These are phyloP conservation scores for Deladenus siricidicola DNA, from an alignment of 2,888 invertebrate species.

Conservation along the genomic window DNA sequence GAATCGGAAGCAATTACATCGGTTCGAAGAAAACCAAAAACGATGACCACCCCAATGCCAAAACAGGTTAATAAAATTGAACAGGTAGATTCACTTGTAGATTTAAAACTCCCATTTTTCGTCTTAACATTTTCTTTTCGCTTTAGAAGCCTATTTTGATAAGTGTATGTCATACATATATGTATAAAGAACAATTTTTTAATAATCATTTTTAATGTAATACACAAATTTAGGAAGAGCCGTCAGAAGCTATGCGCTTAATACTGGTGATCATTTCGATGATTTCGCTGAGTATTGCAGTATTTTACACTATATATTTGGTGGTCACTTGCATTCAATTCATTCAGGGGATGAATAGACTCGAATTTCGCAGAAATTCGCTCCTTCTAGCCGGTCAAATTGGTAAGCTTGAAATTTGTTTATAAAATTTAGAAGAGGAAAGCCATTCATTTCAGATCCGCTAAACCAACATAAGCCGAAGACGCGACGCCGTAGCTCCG, in stretches of 20 bases:
- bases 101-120: no score
- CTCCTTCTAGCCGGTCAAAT: constrained; percentile 43
- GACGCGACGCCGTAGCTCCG: no score
- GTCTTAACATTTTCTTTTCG: no score
- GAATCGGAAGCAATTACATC: background rate
- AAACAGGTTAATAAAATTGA: no score
- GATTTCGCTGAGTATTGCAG: background rate
- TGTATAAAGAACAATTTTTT: no score
- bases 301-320: constrained; percentile 41
- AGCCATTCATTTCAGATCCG: no score
- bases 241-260: constrained; percentile 2
- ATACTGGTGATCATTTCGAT: background rate
- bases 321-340: constrained; percentile 39
- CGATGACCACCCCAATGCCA: background rate
- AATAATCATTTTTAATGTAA: background rate
- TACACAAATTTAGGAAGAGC: constrained; percentile 12
- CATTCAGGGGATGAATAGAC: constrained; percentile 28
- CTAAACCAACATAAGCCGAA: no score
- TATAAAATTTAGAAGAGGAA: no score
- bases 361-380: constrained; percentile 36
- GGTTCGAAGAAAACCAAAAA: constrained; percentile 2
- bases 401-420: constrained; percentile 21
- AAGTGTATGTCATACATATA: no score
- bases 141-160: no score
- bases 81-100: no score